phyloP scores from a whole-genome alignment of 2,797 vertebrate genomes.

The Amniataba percoides region DNA sequence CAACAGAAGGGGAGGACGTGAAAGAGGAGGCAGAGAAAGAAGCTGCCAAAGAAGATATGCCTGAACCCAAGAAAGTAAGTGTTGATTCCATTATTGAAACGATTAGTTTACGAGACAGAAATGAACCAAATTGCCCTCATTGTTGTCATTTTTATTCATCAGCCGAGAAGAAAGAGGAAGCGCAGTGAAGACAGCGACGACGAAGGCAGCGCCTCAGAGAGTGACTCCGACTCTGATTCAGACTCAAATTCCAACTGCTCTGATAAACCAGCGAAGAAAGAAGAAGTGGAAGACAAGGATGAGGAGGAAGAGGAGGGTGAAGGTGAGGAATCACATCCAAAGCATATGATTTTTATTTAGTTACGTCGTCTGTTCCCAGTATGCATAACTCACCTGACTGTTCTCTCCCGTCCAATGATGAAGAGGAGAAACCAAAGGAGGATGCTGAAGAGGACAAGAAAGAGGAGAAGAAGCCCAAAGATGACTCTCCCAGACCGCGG shows the following conservation, averaged over 20 bases:
- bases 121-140: not conserved
- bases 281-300: constrained; percentile 78
- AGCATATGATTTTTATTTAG: not conserved
- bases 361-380: not conserved
- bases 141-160: constrained; percentile 24
- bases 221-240: constrained; percentile 90
- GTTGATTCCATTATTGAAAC: not conserved
- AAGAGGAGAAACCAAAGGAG: constrained; percentile 83
- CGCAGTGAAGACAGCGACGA: constrained; percentile 91
- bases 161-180: constrained; percentile 90
- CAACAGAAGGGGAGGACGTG: constrained; percentile 71
- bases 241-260: constrained; percentile 89
- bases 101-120: not conserved
- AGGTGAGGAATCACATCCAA: constrained; percentile 58
- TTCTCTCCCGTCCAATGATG: constrained; percentile 10
- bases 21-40: constrained; percentile 85
- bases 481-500: constrained; percentile 87
- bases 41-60: constrained; percentile 69
- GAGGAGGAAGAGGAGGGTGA: constrained; percentile 83
- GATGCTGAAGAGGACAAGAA: constrained; percentile 82
- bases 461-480: constrained; percentile 87
- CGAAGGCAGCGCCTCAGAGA: constrained; percentile 89
- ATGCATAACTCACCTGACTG: not conserved
- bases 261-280: constrained; percentile 84
- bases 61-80: constrained; percentile 88